These are phyloP conservation scores for Petrolisthes manimaculis DNA, from an alignment of 2,888 invertebrate genomes.

Conservation along the genomic window DNA sequence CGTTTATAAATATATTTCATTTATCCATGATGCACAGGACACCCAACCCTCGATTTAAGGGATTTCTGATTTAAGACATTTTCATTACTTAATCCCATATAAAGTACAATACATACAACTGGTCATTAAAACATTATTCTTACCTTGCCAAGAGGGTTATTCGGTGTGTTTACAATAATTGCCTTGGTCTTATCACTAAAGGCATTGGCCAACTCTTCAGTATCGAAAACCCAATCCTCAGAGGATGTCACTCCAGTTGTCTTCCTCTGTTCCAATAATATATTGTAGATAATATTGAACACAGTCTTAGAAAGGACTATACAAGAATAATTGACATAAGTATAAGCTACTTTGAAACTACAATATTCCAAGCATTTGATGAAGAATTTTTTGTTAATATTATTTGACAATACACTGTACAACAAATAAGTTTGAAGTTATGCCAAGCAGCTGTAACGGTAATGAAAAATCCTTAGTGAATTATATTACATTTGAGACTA, in stretches of 20 bases:
- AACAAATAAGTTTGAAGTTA: not conserved
- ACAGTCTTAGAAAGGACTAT: too few species aligned
- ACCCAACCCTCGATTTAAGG: too few species aligned
- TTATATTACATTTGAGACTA: not conserved
- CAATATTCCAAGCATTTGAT: too few species aligned
- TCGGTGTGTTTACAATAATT: conserved; percentile 96
- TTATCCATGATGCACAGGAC: too few species aligned
- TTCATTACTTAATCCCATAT: too few species aligned
- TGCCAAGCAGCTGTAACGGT: not conserved
- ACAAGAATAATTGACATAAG: too few species aligned
- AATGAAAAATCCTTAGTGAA: not conserved
- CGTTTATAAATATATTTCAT: too few species aligned
- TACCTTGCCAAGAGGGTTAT: conserved; percentile 94
- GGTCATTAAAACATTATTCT: not conserved
- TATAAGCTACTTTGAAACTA: too few species aligned
- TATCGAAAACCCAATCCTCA: conserved; percentile 90
- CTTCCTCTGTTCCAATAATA: conserved; percentile 68
- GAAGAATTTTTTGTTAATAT: too few species aligned
- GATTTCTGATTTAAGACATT: too few species aligned
- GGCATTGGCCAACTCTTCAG: conserved; percentile 80
- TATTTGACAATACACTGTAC: too few species aligned
- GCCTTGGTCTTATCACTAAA: conserved; percentile 93
- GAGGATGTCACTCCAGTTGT: conserved; percentile 75
- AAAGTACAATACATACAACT: not conserved
- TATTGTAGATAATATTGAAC: too few species aligned